Conservation (phyloP, 2,797 vertebrate species). For the Limosa lapponica region DNA sequence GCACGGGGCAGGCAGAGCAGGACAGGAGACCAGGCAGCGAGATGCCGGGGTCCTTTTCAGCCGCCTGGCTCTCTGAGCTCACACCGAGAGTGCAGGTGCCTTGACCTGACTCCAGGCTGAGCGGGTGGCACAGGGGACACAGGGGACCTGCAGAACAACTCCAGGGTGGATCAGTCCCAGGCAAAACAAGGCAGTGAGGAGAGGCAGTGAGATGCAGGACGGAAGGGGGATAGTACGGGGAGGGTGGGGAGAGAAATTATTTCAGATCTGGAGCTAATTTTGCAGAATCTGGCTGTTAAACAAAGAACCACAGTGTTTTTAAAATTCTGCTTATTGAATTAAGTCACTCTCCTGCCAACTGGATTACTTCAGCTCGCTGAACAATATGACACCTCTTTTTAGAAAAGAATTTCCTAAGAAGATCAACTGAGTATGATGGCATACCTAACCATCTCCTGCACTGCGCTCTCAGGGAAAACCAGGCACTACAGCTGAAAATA, state of each 20-base stretch:
- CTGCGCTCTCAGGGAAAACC: background rate
- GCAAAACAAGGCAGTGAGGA: background rate
- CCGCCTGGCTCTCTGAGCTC: fast-evolving
- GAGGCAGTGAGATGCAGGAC: background rate
- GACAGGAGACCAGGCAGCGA: fast-evolving
- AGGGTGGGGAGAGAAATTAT: background rate
- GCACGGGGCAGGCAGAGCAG: background rate
- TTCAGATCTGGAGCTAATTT: conserved; percentile 19
- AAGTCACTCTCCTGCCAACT: conserved; percentile 6
- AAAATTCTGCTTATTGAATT: conserved; percentile 38
- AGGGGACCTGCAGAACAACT: fast-evolving
- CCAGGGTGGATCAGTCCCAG: fast-evolving
- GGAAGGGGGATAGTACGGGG: background rate
- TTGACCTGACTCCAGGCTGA: background rate
- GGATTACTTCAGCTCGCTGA: conserved; percentile 35
- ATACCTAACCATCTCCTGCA: background rate
- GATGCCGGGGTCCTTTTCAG: background rate
- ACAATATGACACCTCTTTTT: conserved; percentile 31
- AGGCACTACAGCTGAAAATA: background rate
- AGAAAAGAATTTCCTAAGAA: background rate
- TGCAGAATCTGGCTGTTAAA: conserved; percentile 8
- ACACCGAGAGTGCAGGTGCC: fast-evolving
- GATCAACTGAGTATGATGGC: background rate
- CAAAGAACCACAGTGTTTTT: conserved; percentile 20
- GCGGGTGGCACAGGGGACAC: background rate